Evolutionary conservation across 2,113 vertebrate genomes (phyloP).

Genomic region (Bubalus kerabau): DNA sequence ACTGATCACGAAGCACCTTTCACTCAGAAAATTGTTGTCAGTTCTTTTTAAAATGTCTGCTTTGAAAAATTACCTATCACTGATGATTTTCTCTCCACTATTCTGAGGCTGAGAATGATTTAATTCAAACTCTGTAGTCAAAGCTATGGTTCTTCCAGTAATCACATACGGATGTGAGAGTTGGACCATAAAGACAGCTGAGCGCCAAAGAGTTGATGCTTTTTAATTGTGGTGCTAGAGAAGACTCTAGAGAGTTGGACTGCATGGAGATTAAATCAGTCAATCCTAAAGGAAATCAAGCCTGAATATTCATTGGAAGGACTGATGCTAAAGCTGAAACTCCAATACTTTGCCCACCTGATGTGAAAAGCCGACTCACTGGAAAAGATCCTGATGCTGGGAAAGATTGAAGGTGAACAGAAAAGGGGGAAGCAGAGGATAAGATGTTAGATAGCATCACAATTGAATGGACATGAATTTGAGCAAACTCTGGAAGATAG

Average conservation of each 20-base stretch:
- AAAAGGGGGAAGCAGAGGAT: not conserved
- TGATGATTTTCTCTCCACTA: not conserved
- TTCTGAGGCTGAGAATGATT: not conserved
- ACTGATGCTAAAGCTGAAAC: not conserved
- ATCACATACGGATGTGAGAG: not conserved
- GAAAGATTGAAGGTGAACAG: not conserved
- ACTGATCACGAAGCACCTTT: not conserved
- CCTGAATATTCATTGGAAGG: not conserved
- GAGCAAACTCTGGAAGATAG: not conserved
- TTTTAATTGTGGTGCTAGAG: not conserved
- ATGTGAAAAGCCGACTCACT: not conserved
- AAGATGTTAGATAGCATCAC: not conserved
- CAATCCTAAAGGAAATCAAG: not conserved
- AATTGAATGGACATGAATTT: not conserved
- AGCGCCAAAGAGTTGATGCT: not conserved
- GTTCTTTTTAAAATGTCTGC: not conserved
- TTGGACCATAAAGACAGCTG: not conserved
- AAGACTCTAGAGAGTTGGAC: not conserved
- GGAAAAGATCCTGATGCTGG: not conserved
- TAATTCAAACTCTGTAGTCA: not conserved
- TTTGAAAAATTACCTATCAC: slow-evolving; percentile 9
- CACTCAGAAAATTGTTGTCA: not conserved
- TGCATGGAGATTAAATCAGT: not conserved
- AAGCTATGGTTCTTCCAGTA: not conserved
- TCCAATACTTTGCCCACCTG: not conserved